Conservation (phyloP, 2,113 vertebrate genomes). For the Smithornis capensis region DNA sequence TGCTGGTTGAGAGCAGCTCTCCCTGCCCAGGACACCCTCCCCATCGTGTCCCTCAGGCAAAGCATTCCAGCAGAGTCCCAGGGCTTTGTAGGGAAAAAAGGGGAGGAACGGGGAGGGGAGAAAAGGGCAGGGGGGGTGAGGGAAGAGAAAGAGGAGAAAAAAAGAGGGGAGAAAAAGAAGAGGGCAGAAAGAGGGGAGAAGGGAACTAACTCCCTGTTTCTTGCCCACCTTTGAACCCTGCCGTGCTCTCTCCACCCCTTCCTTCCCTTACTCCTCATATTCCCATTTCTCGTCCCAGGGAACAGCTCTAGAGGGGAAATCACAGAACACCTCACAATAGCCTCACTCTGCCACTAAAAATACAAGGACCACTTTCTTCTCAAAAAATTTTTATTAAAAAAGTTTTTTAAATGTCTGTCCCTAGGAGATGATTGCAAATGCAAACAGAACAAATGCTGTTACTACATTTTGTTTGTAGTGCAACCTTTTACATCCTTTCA, state of each 20-base stretch:
- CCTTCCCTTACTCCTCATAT: neutral
- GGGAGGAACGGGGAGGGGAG: no score
- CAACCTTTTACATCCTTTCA: neutral
- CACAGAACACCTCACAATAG: neutral
- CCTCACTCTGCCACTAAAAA: neutral
- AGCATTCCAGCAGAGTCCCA: no score
- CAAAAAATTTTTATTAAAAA: neutral
- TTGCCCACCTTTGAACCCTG: neutral
- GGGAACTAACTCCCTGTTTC: neutral
- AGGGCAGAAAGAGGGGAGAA: neutral
- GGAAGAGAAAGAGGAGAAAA: no score
- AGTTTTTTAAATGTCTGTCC: neutral
- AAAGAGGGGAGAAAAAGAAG: neutral
- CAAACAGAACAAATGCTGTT: neutral
- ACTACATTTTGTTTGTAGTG: neutral
- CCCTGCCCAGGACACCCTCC: neutral
- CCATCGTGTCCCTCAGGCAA: rapidly evolving
- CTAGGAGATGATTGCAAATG: neutral
- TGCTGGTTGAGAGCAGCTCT: neutral
- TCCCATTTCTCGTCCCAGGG: neutral
- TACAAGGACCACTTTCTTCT: neutral
- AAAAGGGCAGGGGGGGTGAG: no score
- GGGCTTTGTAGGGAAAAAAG: neutral
- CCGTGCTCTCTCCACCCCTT: neutral
- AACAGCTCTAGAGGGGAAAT: neutral